These are phyloP conservation scores for Eleutherodactylus coqui DNA, from an alignment of 2,797 vertebrate species.

Conservation along the genomic window DNA sequence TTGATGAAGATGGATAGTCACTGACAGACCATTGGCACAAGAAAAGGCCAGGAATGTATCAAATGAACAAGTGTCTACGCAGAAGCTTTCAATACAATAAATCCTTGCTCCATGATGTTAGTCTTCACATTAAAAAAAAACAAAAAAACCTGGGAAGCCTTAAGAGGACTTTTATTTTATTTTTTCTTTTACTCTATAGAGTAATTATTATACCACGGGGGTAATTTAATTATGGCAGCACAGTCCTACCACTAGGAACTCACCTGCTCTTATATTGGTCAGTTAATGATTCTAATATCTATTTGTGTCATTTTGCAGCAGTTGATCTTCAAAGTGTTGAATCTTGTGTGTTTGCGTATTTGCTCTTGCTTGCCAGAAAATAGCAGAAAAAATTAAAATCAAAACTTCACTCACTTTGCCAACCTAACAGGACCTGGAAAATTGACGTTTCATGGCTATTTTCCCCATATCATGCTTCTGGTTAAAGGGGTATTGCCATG, in stretches of 20 bases:
- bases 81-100: slow-evolving; percentile 71
- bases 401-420: slow-evolving; percentile 63
- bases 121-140: slow-evolving; percentile 69
- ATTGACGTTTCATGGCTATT: neutral
- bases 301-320: slow-evolving; percentile 44
- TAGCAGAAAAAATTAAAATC: neutral
- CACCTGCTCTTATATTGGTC: slow-evolving; percentile 42
- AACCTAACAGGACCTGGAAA: slow-evolving; percentile 16
- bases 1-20: slow-evolving; percentile 71
- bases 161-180: slow-evolving; percentile 72
- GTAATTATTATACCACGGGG: slow-evolving; percentile 77
- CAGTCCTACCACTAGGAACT: slow-evolving; percentile 45
- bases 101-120: slow-evolving; percentile 74
- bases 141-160: slow-evolving; percentile 78
- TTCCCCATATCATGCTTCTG: neutral
- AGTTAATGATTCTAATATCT: slow-evolving; percentile 31
- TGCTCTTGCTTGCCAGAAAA: slow-evolving; percentile 46
- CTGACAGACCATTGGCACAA: slow-evolving; percentile 69
- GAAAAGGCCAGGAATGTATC: slow-evolving; percentile 73
- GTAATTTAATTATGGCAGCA: slow-evolving; percentile 63
- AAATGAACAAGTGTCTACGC: slow-evolving; percentile 67
- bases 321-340: slow-evolving; percentile 50
- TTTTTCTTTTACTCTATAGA: slow-evolving; percentile 78
- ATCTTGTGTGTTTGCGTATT: slow-evolving; percentile 46
- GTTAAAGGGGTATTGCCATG: too few species aligned